Evolutionary conservation across 2,888 invertebrate species (phyloP).

Genomic region (Lepidochitona cinerea): DNA sequence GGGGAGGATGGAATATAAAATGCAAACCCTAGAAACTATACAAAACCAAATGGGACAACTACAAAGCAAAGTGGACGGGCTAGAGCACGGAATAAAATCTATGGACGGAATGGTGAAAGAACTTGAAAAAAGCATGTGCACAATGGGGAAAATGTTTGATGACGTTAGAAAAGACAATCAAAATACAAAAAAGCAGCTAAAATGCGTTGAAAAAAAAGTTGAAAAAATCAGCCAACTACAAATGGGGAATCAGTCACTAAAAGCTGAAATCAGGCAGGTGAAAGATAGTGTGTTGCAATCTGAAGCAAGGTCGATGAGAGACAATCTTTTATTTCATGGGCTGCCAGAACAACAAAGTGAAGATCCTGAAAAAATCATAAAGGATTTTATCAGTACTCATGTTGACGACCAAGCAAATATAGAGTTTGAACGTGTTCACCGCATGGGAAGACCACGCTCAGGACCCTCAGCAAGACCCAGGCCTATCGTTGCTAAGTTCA

Average conservation of each 20-base stretch:
- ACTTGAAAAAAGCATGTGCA: neutral
- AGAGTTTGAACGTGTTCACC: neutral
- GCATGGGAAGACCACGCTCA: neutral
- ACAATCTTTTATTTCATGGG: neutral
- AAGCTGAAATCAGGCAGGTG: neutral
- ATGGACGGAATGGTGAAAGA: neutral
- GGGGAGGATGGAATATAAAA: neutral
- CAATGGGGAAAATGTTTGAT: neutral
- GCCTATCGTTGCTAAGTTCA: neutral
- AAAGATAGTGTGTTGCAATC: too few relatives aligned
- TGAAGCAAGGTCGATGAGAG: neutral
- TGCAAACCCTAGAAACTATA: neutral
- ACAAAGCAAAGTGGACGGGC: neutral
- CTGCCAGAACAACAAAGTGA: neutral
- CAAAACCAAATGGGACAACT: too few relatives aligned
- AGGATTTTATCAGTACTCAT: neutral
- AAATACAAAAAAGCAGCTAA: neutral
- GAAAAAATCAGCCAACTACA: too few relatives aligned
- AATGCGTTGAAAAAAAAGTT: neutral
- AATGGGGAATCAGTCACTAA: neutral
- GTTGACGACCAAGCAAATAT: neutral
- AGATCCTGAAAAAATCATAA: neutral
- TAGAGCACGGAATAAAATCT: neutral
- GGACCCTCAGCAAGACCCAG: neutral
- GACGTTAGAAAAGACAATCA: neutral